Evolutionary conservation across 2,797 vertebrate species (phyloP).

Genomic region (Thaleichthys pacificus): DNA sequence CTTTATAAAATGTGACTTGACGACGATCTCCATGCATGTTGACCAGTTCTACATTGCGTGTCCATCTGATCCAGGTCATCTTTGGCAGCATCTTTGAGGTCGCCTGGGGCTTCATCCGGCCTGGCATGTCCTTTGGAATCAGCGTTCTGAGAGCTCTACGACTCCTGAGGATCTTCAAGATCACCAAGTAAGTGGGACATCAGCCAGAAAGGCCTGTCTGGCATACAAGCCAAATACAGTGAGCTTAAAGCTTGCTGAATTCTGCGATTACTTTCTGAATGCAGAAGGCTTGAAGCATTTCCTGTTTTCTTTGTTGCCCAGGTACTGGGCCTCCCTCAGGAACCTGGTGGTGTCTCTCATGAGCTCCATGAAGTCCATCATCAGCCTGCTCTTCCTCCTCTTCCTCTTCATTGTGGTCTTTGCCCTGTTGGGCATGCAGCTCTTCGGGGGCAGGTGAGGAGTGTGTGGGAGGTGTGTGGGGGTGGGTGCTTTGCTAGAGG

Average conservation of each 20-base stretch:
- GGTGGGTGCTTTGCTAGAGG: no score
- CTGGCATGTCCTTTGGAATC: slow-evolving; percentile 96
- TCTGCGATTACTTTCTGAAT: background rate
- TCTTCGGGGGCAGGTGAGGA: slow-evolving; percentile 93
- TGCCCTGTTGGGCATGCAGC: slow-evolving; percentile 96
- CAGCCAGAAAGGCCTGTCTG: background rate
- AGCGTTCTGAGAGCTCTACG: slow-evolving; percentile 93
- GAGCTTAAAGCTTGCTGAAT: background rate
- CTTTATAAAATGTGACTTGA: background rate
- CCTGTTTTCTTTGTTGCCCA: slow-evolving; percentile 57
- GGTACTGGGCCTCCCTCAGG: slow-evolving; percentile 96
- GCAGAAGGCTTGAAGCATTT: background rate
- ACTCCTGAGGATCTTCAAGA: slow-evolving; percentile 95
- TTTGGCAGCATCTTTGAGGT: slow-evolving; percentile 98
- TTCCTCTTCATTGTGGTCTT: slow-evolving; percentile 99
- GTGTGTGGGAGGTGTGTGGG: background rate
- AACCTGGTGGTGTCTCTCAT: slow-evolving; percentile 98
- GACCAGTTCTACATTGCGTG: background rate
- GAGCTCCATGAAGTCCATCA: slow-evolving; percentile 99
- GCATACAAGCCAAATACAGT: no score
- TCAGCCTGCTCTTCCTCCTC: slow-evolving; percentile 97
- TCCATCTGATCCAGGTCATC: slow-evolving; percentile 80
- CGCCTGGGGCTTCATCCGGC: slow-evolving; percentile 96
- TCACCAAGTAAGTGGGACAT: slow-evolving; percentile 87
- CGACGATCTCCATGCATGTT: background rate